phyloP scores from a whole-genome alignment of 2,797 vertebrate species.

The Knipowitschia caucasica region DNA sequence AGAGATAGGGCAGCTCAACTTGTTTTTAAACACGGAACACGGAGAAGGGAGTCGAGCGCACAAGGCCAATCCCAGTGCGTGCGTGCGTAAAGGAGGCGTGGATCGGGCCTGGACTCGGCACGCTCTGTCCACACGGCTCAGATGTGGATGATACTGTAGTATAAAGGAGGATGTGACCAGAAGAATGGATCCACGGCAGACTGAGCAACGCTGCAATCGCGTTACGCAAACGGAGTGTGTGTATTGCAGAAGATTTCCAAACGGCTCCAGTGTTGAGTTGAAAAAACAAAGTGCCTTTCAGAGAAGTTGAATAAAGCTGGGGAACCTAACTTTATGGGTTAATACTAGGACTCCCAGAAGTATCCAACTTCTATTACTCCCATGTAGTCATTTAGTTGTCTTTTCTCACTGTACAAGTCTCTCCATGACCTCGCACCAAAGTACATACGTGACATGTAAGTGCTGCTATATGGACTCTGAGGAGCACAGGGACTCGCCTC shows the following conservation, averaged over 20 bases:
- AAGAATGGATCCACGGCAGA: constrained; percentile 38
- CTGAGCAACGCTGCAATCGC: not conserved
- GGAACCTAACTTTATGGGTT: not conserved
- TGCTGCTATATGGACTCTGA: too few relatives aligned
- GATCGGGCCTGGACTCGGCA: constrained; percentile 24
- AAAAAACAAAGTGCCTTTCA: too few relatives aligned
- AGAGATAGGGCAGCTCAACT: too few relatives aligned
- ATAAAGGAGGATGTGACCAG: constrained; percentile 32
- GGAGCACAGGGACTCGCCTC: too few relatives aligned
- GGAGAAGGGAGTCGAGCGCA: constrained; percentile 4
- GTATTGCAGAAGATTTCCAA: constrained; percentile 13
- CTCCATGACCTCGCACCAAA: too few relatives aligned
- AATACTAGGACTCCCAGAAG: too few relatives aligned
- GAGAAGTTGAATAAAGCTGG: not conserved
- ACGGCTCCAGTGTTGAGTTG: not conserved
- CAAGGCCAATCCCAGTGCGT: constrained; percentile 32
- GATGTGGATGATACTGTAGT: constrained; percentile 12
- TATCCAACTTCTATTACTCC: too few relatives aligned
- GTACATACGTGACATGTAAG: too few relatives aligned
- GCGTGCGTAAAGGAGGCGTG: constrained; percentile 42
- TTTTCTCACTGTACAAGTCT: too few relatives aligned
- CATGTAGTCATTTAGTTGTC: too few relatives aligned
- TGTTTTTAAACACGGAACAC: constrained; percentile 54
- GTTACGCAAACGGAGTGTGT: constrained; percentile 19
- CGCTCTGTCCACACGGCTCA: constrained; percentile 32